Base-by-base conservation (phyloP, 2,113 vertebrate genomes). In the Hippopotamus amphibius region DNA sequence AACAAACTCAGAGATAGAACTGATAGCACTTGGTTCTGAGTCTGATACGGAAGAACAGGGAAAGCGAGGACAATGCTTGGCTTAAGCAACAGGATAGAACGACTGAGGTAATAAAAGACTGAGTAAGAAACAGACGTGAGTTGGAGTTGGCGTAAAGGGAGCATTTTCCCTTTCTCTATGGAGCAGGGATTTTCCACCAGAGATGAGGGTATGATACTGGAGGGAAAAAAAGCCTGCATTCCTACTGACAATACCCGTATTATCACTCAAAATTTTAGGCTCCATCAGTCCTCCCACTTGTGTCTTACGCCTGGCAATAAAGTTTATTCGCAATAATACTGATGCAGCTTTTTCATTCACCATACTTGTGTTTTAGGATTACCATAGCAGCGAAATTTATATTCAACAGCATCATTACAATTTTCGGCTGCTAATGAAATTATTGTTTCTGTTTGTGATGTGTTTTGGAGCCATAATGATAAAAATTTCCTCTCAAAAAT, bases 371-470 rank as follows among this genome's bases (percentile, higher is more conserved):
- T 93, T 95, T 96, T 24, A 98, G 95, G 97, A 97, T 97, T 95
- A 96, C 92, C 95, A 96, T 66, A 71, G 96, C 97, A 79, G 92
- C 90, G 96, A 92, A 97, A 97, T 98, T 97, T 97, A 98, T 96
- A 98, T 98, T 97, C 97, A 97, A 97, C 84, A 87, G 84, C 94
- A 93, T 97, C 96, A 96, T 96, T 95, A 96, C 97, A 96, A 97
- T 97, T 97, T 97, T 95, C 76, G 19, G 94, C 96, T 72, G 93
- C 97, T 98, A 97, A 98, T 97, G 97, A 97, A 97, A 98, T 98
- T 98, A 97, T 97, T 97, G 96, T 98, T 97, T 98, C 97, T 97
- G 95, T 96, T 96, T 96, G 80, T 94, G 97, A 97, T 97, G 97
- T 97, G 94, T 96, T 97, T 96, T 91, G 94, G 95, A 97, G 69